phyloP scores from a whole-genome alignment of 2,888 invertebrate genomes.

The Netelia fuscicornis region DNA sequence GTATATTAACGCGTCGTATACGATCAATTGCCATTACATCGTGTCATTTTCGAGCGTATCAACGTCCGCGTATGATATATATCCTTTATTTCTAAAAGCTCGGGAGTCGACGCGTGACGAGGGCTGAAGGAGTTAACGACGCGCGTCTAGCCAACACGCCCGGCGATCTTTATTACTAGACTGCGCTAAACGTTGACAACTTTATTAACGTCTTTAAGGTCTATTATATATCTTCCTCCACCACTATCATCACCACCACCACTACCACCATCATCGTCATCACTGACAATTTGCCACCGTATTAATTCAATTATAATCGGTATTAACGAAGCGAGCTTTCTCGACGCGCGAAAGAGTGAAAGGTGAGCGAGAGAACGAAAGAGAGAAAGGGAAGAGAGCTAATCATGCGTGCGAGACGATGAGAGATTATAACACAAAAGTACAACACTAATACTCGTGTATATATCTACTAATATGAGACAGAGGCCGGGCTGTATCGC shows the following conservation, averaged over 20 bases:
- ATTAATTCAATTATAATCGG: conserved; percentile 63
- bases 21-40: too few species aligned
- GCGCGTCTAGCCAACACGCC: conserved; percentile 71
- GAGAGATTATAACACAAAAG: conserved; percentile 61
- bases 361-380: conserved; percentile 38
- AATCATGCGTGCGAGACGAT: conserved; percentile 39
- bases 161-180: conserved; percentile 11
- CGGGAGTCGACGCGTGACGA: conserved; percentile 74
- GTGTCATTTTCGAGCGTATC: too few species aligned
- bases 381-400: conserved; percentile 54
- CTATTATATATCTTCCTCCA: background rate
- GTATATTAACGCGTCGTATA: too few species aligned
- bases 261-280: background rate
- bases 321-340: conserved; percentile 47
- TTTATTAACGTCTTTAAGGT: conserved; percentile 56
- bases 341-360: background rate
- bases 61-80: too few species aligned
- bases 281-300: conserved; percentile 26
- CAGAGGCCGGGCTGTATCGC: background rate
- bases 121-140: conserved; percentile 79
- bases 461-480: conserved; percentile 17
- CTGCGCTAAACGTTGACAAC: conserved; percentile 59
- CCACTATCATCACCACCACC: background rate
- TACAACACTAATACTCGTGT: conserved; percentile 17
- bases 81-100: too few species aligned